Conservation (phyloP, 2,113 vertebrate species). For the Carassius gibelio region DNA sequence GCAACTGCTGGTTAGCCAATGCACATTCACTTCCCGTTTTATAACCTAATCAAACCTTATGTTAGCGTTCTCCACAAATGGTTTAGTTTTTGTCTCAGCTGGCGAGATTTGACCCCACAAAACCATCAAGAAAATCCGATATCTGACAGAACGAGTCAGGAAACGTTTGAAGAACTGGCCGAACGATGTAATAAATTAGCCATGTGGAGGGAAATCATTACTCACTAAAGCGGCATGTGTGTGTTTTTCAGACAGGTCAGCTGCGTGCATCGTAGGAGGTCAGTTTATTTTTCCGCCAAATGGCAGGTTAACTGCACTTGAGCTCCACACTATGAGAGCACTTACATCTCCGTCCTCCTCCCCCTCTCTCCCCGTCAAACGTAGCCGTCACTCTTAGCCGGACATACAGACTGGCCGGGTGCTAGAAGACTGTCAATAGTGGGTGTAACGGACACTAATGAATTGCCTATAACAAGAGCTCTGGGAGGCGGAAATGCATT, state of each 20-base stretch:
- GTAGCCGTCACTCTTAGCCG: constrained; percentile 56
- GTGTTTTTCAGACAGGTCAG: neutral
- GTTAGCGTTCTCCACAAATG: neutral
- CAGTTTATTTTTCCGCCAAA: constrained; percentile 34
- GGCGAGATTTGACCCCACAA: neutral
- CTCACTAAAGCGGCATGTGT: constrained; percentile 1
- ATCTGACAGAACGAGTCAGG: neutral
- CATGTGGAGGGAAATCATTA: neutral
- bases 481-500: constrained; percentile 43
- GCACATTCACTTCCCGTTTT: neutral
- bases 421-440: constrained; percentile 74
- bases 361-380: constrained; percentile 7
- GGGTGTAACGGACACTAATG: constrained; percentile 74
- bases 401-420: constrained; percentile 62
- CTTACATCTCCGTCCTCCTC: constrained; percentile 10
- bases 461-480: constrained; percentile 64
- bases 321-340: constrained; percentile 29
- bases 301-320: constrained; percentile 53
- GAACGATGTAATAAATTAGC: neutral
- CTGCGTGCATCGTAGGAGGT: constrained; percentile 14
- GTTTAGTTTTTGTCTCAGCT: constrained; percentile 14
- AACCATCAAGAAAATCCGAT: constrained; percentile 1
- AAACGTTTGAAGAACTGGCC: constrained; percentile 15
- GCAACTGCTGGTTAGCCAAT: constrained; percentile 11
- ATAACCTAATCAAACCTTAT: constrained; percentile 37